Evolutionary conservation across 2,888 invertebrate species (phyloP), one percentile per base, ranked within the genome.

Genomic region (Cataglyphis altisquamis): DNA sequence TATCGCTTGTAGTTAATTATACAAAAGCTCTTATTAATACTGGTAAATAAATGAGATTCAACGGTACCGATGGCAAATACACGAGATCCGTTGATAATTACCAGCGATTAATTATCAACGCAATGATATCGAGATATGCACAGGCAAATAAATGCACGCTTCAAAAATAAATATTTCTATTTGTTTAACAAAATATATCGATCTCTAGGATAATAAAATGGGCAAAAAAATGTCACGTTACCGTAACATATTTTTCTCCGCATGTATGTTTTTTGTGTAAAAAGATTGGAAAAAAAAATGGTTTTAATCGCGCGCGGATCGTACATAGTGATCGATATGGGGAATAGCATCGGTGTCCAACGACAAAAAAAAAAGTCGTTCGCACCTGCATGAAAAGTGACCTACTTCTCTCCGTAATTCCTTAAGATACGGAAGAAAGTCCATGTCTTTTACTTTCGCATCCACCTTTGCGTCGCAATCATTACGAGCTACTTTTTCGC

Each of bases 321-420:
- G 6, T 6, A 6, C 6, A 36, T 6, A 18, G 32, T 45, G 73
- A 78, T 78, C 81, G 39, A 81, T 81, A 63, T 10, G 36, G 29
- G 63, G 18, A n/a, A 4, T 15, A 21, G 32, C 36, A 62, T 82
- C 82, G 55, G 25, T 78, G 82, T 86, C 45, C 82, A 84, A 63
- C 75, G 83, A 87, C 25, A 25, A 25, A 25, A 25, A 88, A 74
- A 83, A 74, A 75, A 86, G 64, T 68, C 62, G 67, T 74, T 73
- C 82, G 78, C 89, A 89, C 87, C 84, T 89, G 90, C 87, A 87
- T 78, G 82, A 75, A 68, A 64, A 84, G 77, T 90, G 90, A 89
- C 89, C 89, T 68, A 90, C 81, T 89, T 90, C 67, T 70, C 70
- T 39, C 48, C 82, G 81, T 84, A 87, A 89, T 88, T 88, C 85